A percentile compares a stretch with the other conserved stretches of the same genome.
phyloP scores from a whole-genome alignment of 1,140 invertebrate species.

The Tetraneura akinire region DNA sequence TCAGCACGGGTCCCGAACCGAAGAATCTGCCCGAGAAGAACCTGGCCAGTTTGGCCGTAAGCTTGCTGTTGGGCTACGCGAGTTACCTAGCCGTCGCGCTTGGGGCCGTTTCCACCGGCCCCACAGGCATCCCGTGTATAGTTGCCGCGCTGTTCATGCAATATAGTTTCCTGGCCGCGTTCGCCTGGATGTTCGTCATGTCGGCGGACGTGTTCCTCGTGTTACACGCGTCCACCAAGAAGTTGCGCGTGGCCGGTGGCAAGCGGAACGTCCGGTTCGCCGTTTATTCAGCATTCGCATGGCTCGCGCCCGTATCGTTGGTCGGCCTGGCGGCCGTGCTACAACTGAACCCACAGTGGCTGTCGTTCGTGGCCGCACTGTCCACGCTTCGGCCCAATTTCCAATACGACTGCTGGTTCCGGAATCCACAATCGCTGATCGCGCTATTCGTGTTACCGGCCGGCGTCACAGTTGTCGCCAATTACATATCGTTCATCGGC shows the following conservation, averaged over 20 bases:
- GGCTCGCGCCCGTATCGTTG: conserved; percentile 28
- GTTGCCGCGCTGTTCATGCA: not conserved
- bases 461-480: conserved; percentile 4
- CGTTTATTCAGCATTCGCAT: conserved; percentile 34
- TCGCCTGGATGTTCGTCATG: conserved; percentile 49
- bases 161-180: conserved; percentile 42
- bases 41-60: not conserved
- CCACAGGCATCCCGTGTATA: not conserved
- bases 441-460: conserved; percentile 47
- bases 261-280: conserved; percentile 14
- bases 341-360: not conserved
- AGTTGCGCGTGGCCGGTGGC: not conserved
- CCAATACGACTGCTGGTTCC: conserved; percentile 42
- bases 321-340: not conserved
- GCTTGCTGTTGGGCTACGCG: conserved; percentile 29
- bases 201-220: conserved; percentile 42
- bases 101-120: not conserved
- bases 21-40: conserved; percentile 30
- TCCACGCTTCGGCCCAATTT: conserved; percentile 29
- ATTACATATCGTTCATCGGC: conserved; percentile 25
- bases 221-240: conserved; percentile 8
- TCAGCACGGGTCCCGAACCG: not conserved
- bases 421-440: conserved; percentile 36
- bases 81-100: not conserved
- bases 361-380: not conserved